phyloP scores from a whole-genome alignment of 2,113 vertebrate species.

The Triplophysa rosa region DNA sequence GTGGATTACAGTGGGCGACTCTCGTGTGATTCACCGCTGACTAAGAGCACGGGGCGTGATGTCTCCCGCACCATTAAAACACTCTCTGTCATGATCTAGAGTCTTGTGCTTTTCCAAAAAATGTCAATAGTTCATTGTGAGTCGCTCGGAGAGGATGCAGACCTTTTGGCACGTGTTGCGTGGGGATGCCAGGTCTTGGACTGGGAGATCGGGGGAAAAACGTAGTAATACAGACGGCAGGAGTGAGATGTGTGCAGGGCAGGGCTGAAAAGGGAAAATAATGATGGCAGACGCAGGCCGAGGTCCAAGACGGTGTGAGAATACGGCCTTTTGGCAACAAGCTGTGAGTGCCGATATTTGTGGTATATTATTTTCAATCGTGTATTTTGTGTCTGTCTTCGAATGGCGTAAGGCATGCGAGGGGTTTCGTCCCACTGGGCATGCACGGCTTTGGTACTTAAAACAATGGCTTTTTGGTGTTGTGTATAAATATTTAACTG shows the following conservation, averaged over 20 bases:
- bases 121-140: slow-evolving; percentile 44
- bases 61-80: slow-evolving; percentile 26
- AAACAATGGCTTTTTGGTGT: slow-evolving; percentile 57
- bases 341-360: neutral
- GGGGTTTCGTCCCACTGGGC: neutral
- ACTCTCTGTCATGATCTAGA: slow-evolving; percentile 47
- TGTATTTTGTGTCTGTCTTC: neutral
- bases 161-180: neutral
- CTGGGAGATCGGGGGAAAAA: slow-evolving; percentile 2
- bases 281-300: neutral
- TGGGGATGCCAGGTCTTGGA: slow-evolving; percentile 17
- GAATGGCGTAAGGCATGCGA: neutral
- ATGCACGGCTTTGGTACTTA: slow-evolving; percentile 18
- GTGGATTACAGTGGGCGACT: slow-evolving; percentile 28
- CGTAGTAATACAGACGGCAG: neutral
- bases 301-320: neutral
- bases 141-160: slow-evolving; percentile 18
- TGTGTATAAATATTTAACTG: slow-evolving; percentile 66
- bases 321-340: neutral
- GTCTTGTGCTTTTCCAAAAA: slow-evolving; percentile 37
- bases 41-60: slow-evolving; percentile 33
- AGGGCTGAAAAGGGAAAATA: neutral
- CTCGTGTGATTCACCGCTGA: slow-evolving; percentile 47
- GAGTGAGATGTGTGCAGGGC: neutral
- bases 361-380: neutral